Evolutionary conservation across 2,797 vertebrate genomes (phyloP), one percentile per base, ranked within the genome.

Genomic region (Myotis findleyi): DNA sequence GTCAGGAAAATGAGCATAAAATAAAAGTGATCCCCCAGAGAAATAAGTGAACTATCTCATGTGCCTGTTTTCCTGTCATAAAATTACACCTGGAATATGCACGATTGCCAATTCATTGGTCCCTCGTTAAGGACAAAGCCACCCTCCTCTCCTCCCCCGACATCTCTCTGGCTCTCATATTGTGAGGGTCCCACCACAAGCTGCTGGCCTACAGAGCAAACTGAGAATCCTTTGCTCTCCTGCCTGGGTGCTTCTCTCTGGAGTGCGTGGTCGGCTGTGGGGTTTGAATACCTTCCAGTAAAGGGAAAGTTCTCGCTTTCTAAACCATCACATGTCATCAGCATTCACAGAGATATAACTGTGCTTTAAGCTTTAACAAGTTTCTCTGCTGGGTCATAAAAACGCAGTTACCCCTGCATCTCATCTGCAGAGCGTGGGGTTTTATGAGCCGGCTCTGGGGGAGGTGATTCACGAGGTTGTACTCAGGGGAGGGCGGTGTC

Each of bases 401-500:
- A 77, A 10, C 72, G 51, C 84, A 87, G 23, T 27, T 73, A 27
- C 13, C 71, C 18, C 7, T 2, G 17, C 33, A 0, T 11, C 6
- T 55, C 51, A 57, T 27, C 38, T 66, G n/a, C 30, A 81, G 51
- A 81, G 49, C 7, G 49, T 79, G 25, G 18, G 7, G 6, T 38
- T 80, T 62, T 44, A 10, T 17, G 30, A 80, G 25, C 47, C 47
- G 27, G 3, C n/a, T 4, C 3, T 66, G 25, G 27, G 27, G 38
- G 47, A 49, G 23, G 25, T 23, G 47, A 25, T 25, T 38, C 14
- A 17, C 9, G 27, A 72, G 57, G 33, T 21, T 69, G 64, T 2
- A 7, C 33, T 8, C 12, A 2, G 3, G 1, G 49, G 13, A 0
- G 20, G 14, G 17, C 0, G 18, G 3, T n/a, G 23, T 30, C 21